Evolutionary conservation across 1,140 invertebrate genomes (phyloP).

Genomic region (Panulirus ornatus): DNA sequence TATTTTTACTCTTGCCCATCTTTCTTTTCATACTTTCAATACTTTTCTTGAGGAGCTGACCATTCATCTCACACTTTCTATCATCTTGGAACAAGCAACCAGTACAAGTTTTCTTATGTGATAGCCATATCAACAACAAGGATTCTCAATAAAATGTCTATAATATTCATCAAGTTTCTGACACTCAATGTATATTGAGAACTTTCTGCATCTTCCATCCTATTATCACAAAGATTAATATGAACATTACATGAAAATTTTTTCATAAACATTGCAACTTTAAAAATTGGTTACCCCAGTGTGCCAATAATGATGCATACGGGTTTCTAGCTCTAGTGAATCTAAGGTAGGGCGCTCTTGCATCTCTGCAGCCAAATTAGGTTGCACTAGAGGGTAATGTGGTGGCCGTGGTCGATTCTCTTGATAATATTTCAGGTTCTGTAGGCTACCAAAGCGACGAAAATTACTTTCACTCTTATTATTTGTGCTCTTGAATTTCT

Average conservation of each 20-base stretch:
- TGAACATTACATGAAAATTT: not conserved
- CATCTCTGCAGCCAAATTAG: slow-evolving; percentile 53
- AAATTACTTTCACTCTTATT: slow-evolving; percentile 54
- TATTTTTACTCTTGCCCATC: no score
- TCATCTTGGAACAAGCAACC: not conserved
- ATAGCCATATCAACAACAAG: not conserved
- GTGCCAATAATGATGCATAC: slow-evolving; percentile 71
- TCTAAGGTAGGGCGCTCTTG: slow-evolving; percentile 52
- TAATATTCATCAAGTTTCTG: not conserved
- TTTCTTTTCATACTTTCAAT: no score
- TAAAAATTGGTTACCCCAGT: slow-evolving; percentile 67
- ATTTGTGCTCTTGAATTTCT: slow-evolving; percentile 25
- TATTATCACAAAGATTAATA: not conserved
- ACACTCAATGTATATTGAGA: not conserved
- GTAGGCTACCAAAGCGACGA: slow-evolving; percentile 58
- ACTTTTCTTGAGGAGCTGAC: not conserved
- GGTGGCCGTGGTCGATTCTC: slow-evolving; percentile 35
- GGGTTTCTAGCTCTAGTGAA: slow-evolving; percentile 62
- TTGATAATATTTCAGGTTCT: slow-evolving; percentile 67
- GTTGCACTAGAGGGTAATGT: slow-evolving; percentile 38
- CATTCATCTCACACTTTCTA: not conserved
- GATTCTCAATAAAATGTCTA: not conserved
- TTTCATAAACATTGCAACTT: not conserved
- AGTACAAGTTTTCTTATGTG: not conserved
- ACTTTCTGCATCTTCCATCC: not conserved